phyloP scores from a whole-genome alignment of 2,797 vertebrate genomes.

The Enteromius fasciolatus region DNA sequence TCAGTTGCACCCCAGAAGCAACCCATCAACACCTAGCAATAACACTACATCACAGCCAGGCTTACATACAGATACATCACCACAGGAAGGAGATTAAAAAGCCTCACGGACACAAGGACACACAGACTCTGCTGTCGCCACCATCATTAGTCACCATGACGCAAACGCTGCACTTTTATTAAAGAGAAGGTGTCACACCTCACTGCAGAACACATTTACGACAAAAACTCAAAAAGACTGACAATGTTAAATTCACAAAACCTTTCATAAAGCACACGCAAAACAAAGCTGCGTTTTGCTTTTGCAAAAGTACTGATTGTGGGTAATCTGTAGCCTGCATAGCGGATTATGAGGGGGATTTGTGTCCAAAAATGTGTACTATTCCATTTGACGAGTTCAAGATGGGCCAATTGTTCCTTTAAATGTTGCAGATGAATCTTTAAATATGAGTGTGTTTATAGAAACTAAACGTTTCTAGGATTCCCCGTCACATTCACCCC shows the following conservation, averaged over 20 bases:
- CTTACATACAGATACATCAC: conserved; percentile 11
- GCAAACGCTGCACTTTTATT: neutral
- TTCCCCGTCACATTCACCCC: conserved; percentile 44
- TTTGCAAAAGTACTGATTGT: neutral
- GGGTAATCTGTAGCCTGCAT: conserved; percentile 5
- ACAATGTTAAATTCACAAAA: conserved; percentile 13
- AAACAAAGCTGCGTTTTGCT: conserved; percentile 7
- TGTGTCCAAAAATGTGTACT: neutral
- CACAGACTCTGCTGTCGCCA: conserved; percentile 6
- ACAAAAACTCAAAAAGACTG: neutral
- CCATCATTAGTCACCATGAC: conserved; percentile 16
- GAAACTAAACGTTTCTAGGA: neutral
- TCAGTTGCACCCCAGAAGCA: conserved; percentile 33
- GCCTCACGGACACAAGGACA: conserved; percentile 23
- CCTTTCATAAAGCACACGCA: neutral
- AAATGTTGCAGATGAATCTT: neutral
- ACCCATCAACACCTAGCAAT: conserved; percentile 22
- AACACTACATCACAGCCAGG: conserved; percentile 24
- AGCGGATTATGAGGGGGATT: conserved; percentile 44
- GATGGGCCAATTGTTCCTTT: neutral
- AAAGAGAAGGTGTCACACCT: neutral
- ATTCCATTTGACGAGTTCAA: neutral
- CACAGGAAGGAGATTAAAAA: neutral
- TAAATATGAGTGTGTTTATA: neutral
- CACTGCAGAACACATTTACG: neutral